Percentiles rank a stretch among this genome's conserved stretches.
Conservation (phyloP, 2,888 invertebrate genomes). For the Cephus spinipes region DNA sequence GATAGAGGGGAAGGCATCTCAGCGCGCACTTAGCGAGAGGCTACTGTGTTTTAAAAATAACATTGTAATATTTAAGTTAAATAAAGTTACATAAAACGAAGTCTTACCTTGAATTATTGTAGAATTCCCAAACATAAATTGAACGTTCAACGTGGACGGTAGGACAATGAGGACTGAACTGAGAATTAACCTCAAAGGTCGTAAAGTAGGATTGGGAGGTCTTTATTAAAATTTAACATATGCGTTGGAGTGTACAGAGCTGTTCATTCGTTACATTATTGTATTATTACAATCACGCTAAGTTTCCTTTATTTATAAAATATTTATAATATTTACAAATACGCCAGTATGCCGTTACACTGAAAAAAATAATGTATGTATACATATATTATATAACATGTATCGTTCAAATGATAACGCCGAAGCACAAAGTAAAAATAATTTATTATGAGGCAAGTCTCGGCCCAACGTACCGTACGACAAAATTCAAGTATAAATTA, state of each 20-base stretch:
- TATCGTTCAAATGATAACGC: not conserved
- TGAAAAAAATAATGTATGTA: conserved; percentile 9
- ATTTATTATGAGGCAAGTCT: conserved; percentile 25
- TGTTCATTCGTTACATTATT: conserved; percentile 46
- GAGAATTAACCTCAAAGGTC: not conserved
- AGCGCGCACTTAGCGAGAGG: too few species aligned
- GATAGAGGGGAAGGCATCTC: too few species aligned
- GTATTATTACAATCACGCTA: conserved; percentile 55
- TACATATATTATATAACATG: not conserved
- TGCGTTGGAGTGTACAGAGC: conserved; percentile 50
- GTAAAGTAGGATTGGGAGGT: conserved; percentile 46
- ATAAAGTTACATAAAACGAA: too few species aligned
- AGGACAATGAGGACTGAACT: not conserved
- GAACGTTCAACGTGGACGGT: not conserved
- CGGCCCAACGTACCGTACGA: conserved; percentile 9
- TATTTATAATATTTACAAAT: conserved; percentile 59
- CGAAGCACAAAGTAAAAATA: conserved; percentile 25
- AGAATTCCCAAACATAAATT: too few species aligned
- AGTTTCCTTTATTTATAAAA: conserved; percentile 55
- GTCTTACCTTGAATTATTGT: not conserved
- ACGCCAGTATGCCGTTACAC: conserved; percentile 44
- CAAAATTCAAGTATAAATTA: conserved; percentile 14
- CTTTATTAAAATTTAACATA: conserved; percentile 60
- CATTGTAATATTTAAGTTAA: not conserved
- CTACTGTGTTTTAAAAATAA: not conserved